Conservation (phyloP, 30 jellyfish, hydroid and myxozoan species). For the Catostylus mosaicus region DNA sequence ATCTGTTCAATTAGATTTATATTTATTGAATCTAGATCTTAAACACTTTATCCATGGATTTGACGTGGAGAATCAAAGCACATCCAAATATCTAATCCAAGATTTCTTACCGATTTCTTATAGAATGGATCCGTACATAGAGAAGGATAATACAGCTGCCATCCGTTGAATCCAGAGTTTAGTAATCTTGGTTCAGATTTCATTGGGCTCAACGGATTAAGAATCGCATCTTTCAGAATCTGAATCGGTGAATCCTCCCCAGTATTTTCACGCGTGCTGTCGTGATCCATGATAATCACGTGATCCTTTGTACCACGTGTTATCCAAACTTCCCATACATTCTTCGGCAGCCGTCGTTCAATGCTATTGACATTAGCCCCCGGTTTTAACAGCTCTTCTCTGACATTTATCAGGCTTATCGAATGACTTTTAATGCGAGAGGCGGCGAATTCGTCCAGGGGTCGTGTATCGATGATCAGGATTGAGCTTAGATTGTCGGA, state of each 20-base stretch:
- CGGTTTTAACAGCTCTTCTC: constrained; percentile 69
- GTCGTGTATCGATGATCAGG: constrained; percentile 84
- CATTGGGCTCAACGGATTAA: constrained; percentile 23
- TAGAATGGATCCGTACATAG: constrained; percentile 85
- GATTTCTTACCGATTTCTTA: constrained; percentile 61
- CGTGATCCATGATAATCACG: constrained; percentile 72
- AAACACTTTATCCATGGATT: neutral
- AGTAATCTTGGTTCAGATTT: constrained; percentile 62
- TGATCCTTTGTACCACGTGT: constrained; percentile 63
- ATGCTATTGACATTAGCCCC: constrained; percentile 90
- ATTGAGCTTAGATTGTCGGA: constrained; percentile 45
- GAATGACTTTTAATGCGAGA: constrained; percentile 72
- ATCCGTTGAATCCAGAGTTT: constrained; percentile 83
- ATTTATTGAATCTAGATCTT: too few relatives aligned
- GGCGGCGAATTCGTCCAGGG: constrained; percentile 64
- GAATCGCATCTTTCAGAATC: constrained; percentile 72
- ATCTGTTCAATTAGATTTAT: too few relatives aligned
- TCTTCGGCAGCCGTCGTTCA: constrained; percentile 74
- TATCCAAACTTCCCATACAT: constrained; percentile 86
- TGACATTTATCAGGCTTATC: constrained; percentile 60
- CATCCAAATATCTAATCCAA: neutral
- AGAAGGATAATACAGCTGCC: constrained; percentile 90
- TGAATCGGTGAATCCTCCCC: constrained; percentile 63
- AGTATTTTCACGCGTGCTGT: constrained; percentile 53
- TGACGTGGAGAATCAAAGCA: neutral